Percentiles rank a stretch among this genome's conserved stretches.
Evolutionary conservation across 2,888 invertebrate species (phyloP).

Genomic region (Ceramica pisi): DNA sequence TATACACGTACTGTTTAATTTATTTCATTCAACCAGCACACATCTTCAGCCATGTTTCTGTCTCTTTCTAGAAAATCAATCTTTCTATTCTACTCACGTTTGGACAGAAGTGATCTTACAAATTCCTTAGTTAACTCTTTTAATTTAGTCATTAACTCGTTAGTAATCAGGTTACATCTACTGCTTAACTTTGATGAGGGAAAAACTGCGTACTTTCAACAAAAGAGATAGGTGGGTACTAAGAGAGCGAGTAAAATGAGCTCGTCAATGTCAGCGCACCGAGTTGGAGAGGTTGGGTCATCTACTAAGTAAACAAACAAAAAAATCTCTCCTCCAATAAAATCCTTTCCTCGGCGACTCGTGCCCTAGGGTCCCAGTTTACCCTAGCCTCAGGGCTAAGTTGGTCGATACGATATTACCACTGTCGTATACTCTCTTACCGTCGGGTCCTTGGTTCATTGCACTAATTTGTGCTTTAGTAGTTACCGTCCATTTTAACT

Average conservation of each 20-base stretch:
- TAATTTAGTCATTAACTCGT: slow-evolving; percentile 53
- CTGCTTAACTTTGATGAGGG: slow-evolving; percentile 39
- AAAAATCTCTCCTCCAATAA: too few relatives aligned
- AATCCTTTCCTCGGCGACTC: too few relatives aligned
- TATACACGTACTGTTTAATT: slow-evolving; percentile 46
- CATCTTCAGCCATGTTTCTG: slow-evolving; percentile 10
- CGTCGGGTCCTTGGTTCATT: too few relatives aligned
- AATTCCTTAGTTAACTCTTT: slow-evolving; percentile 30
- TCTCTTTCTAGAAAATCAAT: not conserved
- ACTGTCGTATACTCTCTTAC: too few relatives aligned
- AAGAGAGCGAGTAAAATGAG: not conserved
- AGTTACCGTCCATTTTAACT: too few relatives aligned
- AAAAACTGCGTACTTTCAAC: slow-evolving; percentile 18
- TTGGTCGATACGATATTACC: too few relatives aligned
- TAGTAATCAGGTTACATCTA: slow-evolving; percentile 57
- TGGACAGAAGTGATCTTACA: slow-evolving; percentile 15
- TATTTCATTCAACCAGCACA: slow-evolving; percentile 23
- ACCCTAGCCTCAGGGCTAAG: too few relatives aligned
- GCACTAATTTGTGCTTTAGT: too few relatives aligned
- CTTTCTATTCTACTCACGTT: slow-evolving; percentile 40
- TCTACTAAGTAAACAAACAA: too few relatives aligned
- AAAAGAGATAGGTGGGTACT: not conserved
- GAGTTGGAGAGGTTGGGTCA: too few relatives aligned
- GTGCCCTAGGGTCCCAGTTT: too few relatives aligned
- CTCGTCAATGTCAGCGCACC: too few relatives aligned